Evolutionary conservation across 2,113 vertebrate genomes (phyloP), one percentile per base, ranked within the genome.

Genomic region (Rattus rattus): DNA sequence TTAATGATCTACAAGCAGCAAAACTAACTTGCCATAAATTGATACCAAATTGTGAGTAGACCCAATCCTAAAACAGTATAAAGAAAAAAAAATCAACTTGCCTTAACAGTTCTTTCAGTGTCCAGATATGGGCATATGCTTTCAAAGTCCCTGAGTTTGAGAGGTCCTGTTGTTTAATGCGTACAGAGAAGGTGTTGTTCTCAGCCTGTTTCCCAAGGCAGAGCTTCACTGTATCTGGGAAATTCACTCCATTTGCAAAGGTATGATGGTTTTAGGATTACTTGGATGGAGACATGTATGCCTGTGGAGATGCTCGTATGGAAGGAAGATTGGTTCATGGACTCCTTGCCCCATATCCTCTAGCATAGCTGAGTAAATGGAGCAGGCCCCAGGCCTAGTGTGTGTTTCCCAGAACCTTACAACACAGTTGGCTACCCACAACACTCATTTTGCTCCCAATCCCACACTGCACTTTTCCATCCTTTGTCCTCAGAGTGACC

Each of bases 1-100:
- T 75, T 72, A 12, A 49, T 85, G 75, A 94, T 33, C 86, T 65
- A 69, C 49, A 70, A 92, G 17, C 47, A 16, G 10, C 20, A 12
- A 72, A 77, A 77, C 30, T 93, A 56, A 76, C 75, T 93, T 91
- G 80, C 26, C 92, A 0, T 90, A 69, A 97, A 83, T 84, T 49
- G 88, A 59, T 10, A 88, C 72, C 72, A 75, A 75, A 19, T 59
- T 80, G 56, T 95, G 49, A 88, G 59, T 92, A 84, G 70, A 30
- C 11, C 73, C 67, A 75, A 67, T 56, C 24, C 43, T 94, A 91
- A 84, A 16, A 75, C 70, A 87, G 63, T n/a, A 2, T 69, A 17
- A 65, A 28, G 69, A 19, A 9, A 28, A 4, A 88, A 26, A 83
- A 3, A 79, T 59, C 26, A 52, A 43, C 30, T 43, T 61, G 59